Conservation (phyloP, 2,113 vertebrate species). For the Excalfactoria chinensis region DNA sequence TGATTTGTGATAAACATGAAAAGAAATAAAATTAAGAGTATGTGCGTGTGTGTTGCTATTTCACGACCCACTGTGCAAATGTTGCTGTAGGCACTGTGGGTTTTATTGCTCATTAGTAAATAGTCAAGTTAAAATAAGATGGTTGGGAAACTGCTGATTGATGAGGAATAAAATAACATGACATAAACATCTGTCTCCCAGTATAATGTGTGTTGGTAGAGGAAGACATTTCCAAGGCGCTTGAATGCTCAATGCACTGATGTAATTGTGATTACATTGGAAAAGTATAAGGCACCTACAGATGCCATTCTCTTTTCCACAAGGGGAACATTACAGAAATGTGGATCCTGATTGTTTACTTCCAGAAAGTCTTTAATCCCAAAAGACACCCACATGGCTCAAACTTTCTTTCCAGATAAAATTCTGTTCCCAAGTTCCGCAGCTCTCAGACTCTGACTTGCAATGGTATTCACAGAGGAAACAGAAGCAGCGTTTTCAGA, state of each 20-base stretch:
- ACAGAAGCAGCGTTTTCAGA: neutral
- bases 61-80: conserved; percentile 51
- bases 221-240: conserved; percentile 67
- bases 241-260: conserved; percentile 63
- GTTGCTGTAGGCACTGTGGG: conserved; percentile 61
- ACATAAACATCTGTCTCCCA: conserved; percentile 74
- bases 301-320: conserved; percentile 28
- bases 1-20: conserved; percentile 46
- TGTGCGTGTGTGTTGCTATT: conserved; percentile 36
- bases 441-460: neutral
- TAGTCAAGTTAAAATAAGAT: conserved; percentile 77
- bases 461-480: neutral
- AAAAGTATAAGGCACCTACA: conserved; percentile 31
- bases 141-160: conserved; percentile 73
- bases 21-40: conserved; percentile 48
- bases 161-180: conserved; percentile 73
- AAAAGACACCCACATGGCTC: neutral
- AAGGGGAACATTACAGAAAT: neutral
- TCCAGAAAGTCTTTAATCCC: conserved; percentile 18
- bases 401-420: neutral
- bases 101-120: conserved; percentile 79
- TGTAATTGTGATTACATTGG: conserved; percentile 56
- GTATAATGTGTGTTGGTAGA: conserved; percentile 61
- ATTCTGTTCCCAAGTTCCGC: neutral
- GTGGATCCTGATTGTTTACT: neutral